Percentiles rank a stretch among this genome's conserved stretches.
These are phyloP conservation scores for Ochropleura plecta DNA, from an alignment of 2,888 invertebrate species.

Conservation along the genomic window DNA sequence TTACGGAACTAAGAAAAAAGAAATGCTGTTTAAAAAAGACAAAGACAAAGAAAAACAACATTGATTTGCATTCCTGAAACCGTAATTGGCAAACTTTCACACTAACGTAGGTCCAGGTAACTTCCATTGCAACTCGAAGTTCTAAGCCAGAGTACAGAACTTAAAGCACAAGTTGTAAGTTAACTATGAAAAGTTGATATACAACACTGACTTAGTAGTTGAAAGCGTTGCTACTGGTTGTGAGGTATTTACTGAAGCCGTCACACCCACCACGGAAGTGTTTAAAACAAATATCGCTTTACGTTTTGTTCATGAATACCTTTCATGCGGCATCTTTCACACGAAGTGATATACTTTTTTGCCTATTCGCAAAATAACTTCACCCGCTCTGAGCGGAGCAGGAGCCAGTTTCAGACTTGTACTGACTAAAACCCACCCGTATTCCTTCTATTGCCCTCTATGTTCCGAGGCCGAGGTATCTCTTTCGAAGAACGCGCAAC, in stretches of 20 bases:
- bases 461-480: too few relatives aligned
- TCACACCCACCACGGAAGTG: neutral
- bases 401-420: too few relatives aligned
- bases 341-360: neutral
- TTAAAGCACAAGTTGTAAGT: neutral
- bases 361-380: too few relatives aligned
- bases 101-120: neutral
- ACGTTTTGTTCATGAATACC: neutral
- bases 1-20: too few relatives aligned
- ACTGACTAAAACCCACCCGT: too few relatives aligned
- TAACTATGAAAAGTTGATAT: neutral
- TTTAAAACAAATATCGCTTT: neutral
- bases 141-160: neutral
- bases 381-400: too few relatives aligned
- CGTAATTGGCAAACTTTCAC: too few relatives aligned
- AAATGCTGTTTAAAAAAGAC: too few relatives aligned
- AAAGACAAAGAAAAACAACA: too few relatives aligned
- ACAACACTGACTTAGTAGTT: neutral
- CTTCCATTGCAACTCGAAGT: conserved; percentile 1
- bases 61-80: too few relatives aligned
- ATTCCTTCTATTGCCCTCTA: too few relatives aligned
- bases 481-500: too few relatives aligned
- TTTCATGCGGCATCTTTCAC: neutral
- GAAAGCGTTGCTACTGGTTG: neutral
- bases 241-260: neutral